A percentile compares a stretch with the other conserved stretches of the same genome.
Conservation (phyloP, 2,888 invertebrate genomes). For the Drosophila nr. medialis region DNA sequence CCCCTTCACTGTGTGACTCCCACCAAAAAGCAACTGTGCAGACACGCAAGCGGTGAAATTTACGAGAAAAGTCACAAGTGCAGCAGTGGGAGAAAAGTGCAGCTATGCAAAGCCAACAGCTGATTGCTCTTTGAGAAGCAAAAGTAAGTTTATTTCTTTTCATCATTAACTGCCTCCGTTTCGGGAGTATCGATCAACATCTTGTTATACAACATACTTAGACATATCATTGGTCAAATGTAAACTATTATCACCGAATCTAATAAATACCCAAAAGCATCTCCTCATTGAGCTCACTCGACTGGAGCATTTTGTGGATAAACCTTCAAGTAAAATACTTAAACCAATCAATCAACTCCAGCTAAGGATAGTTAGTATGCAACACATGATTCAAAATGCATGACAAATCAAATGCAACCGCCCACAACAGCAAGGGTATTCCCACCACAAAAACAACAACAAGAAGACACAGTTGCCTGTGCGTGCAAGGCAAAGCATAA, state of each 20-base stretch:
- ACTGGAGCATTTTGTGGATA: background rate
- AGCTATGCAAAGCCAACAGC: background rate
- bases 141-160: background rate
- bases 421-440: constrained; percentile 18
- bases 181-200: background rate
- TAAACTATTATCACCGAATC: background rate
- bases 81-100: constrained; percentile 9
- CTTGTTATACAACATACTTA: no score
- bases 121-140: constrained; percentile 18
- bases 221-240: background rate
- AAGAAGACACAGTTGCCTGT: constrained; percentile 48
- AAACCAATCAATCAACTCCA: background rate
- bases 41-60: constrained; percentile 59
- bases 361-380: no score
- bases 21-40: background rate
- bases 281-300: background rate
- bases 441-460: constrained; percentile 13
- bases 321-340: no score
- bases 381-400: constrained; percentile 3
- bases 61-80: constrained; percentile 42
- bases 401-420: constrained; percentile 10
- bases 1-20: constrained; percentile 6
- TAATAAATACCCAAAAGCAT: background rate
- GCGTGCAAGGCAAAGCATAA: constrained; percentile 49
- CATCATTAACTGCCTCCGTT: background rate